Evolutionary conservation across 2,888 invertebrate species (phyloP).

Genomic region (Cactoblastis cactorum): DNA sequence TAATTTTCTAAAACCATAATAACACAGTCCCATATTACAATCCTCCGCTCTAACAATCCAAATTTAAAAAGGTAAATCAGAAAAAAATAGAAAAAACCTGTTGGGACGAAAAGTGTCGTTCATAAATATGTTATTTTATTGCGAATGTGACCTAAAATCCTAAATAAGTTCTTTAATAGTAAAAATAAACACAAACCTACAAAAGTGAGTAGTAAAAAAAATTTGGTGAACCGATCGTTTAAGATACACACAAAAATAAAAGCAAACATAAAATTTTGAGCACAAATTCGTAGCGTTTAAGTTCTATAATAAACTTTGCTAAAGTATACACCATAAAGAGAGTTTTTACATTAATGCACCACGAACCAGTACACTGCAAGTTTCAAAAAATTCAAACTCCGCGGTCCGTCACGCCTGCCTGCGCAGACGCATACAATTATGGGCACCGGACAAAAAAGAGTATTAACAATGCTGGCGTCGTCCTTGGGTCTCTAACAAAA

Average conservation of each 20-base stretch:
- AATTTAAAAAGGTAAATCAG: neutral
- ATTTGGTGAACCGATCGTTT: neutral
- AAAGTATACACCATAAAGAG: constrained; percentile 25
- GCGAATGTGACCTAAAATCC: constrained; percentile 5
- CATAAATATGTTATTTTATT: constrained; percentile 2
- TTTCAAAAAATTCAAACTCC: constrained; percentile 47
- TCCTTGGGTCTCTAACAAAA: constrained; percentile 76
- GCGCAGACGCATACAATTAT: constrained; percentile 75
- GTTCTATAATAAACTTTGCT: constrained; percentile 42
- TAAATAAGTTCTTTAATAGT: neutral
- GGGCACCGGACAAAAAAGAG: constrained; percentile 61
- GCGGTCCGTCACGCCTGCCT: constrained; percentile 58
- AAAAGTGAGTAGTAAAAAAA: neutral
- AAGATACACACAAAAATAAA: constrained; percentile 22
- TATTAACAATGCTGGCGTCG: constrained; percentile 68
- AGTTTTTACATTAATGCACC: constrained; percentile 22
- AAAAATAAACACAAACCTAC: neutral
- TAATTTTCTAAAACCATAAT: too few relatives aligned
- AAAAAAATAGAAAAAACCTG: neutral
- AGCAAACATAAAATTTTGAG: constrained; percentile 39
- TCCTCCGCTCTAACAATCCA: too few relatives aligned
- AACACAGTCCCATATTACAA: too few relatives aligned
- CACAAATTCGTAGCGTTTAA: constrained; percentile 33
- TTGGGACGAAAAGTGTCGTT: neutral
- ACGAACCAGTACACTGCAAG: constrained; percentile 41